These are phyloP conservation scores for Hymenochirus boettgeri DNA, from an alignment of 2,113 vertebrate species.

Conservation along the genomic window DNA sequence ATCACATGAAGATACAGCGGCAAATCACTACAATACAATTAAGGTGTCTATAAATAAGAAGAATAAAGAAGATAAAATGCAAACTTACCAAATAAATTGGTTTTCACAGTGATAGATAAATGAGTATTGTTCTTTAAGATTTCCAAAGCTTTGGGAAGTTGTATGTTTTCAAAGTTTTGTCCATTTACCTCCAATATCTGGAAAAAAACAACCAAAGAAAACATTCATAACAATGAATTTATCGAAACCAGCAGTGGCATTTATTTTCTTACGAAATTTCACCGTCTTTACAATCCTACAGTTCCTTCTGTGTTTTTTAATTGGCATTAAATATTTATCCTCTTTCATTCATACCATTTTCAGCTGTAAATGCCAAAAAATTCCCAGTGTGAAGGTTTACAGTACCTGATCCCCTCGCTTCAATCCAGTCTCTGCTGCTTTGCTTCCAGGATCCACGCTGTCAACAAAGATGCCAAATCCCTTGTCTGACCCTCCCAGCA, in stretches of 20 bases:
- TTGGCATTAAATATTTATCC: conserved; percentile 21
- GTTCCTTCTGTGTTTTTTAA: conserved; percentile 14
- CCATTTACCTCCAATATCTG: conserved; percentile 97
- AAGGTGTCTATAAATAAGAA: too few species aligned
- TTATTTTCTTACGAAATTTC: conserved; percentile 1
- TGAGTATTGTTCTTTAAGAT: conserved; percentile 98
- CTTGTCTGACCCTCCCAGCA: conserved; percentile 92
- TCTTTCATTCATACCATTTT: conserved; percentile 16
- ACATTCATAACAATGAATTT: conserved; percentile 31
- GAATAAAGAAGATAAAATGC: too few species aligned
- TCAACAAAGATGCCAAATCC: conserved; percentile 95
- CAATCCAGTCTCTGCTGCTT: conserved; percentile 88
- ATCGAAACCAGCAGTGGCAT: conserved; percentile 13
- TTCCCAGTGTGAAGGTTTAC: not conserved
- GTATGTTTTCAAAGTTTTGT: conserved; percentile 98
- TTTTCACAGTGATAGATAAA: conserved; percentile 99
- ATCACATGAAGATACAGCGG: too few species aligned
- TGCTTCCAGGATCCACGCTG: conserved; percentile 87
- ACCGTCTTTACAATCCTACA: not conserved
- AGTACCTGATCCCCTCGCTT: conserved; percentile 93
- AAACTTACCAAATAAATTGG: conserved; percentile 89
- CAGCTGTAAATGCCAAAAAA: conserved; percentile 6
- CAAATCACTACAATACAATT: too few species aligned
- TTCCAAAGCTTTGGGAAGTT: conserved; percentile 94
- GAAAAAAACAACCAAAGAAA: conserved; percentile 46